Conservation (phyloP, 2,888 invertebrate species). For the Apodemia mormo region DNA sequence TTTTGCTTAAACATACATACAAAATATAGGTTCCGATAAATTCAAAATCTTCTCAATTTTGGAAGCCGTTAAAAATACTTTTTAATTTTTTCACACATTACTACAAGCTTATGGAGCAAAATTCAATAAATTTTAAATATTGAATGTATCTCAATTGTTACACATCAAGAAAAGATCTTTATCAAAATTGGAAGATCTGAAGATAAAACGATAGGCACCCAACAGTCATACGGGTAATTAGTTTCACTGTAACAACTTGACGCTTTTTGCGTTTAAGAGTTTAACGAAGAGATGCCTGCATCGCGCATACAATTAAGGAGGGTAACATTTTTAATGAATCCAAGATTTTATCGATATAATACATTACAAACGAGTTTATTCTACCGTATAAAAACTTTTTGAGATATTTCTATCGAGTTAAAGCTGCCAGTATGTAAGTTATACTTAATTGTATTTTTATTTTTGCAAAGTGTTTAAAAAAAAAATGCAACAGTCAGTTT, state of each 20-base stretch:
- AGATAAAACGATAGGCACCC: constrained; percentile 75
- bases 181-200: constrained; percentile 30
- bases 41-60: no score
- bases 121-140: constrained; percentile 5
- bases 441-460: no score
- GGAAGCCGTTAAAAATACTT: no score
- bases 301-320: constrained; percentile 46
- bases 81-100: no score
- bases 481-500: no score
- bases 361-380: neutral
- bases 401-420: no score
- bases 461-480: no score
- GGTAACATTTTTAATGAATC: constrained; percentile 3
- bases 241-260: constrained; percentile 31
- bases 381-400: no score
- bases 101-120: neutral
- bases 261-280: constrained; percentile 1
- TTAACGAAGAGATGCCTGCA: constrained; percentile 52
- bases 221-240: constrained; percentile 76
- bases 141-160: constrained; percentile 6
- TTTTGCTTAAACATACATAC: no score
- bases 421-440: no score
- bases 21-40: no score
- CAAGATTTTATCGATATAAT: constrained; percentile 20
- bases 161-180: constrained; percentile 25